phyloP scores from a whole-genome alignment of 2,797 vertebrate species.

The Bucorvus abyssinicus region DNA sequence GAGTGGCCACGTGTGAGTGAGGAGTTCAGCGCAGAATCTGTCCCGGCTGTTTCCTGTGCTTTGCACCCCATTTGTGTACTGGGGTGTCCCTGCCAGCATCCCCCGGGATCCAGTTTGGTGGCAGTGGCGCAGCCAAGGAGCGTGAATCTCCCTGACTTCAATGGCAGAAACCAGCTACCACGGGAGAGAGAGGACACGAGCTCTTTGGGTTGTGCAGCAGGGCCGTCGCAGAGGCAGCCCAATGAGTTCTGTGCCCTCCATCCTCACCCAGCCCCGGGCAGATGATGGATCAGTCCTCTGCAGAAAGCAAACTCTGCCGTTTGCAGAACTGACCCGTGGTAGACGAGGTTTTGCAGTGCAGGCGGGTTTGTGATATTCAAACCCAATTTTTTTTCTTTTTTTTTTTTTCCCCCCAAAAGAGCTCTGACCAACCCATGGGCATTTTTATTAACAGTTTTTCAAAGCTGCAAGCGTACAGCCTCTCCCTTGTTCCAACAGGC shows the following conservation, averaged over 20 bases:
- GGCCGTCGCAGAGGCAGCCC: not conserved
- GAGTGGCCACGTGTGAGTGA: fast-evolving
- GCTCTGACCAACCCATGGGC: not conserved
- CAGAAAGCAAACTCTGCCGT: not conserved
- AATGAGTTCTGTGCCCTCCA: not conserved
- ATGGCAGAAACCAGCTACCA: fast-evolving
- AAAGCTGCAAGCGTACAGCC: not conserved
- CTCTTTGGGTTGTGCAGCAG: not conserved
- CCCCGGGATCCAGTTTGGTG: not conserved
- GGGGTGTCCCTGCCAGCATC: not conserved
- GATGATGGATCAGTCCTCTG: not conserved
- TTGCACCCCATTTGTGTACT: fast-evolving
- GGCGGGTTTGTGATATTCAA: not conserved
- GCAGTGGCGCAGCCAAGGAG: fast-evolving
- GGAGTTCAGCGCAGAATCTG: fast-evolving
- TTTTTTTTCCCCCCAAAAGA: not conserved
- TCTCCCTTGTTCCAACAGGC: slow-evolving; percentile 7
- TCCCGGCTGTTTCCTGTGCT: too few species aligned
- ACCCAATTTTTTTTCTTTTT: not conserved
- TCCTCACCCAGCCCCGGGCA: not conserved
- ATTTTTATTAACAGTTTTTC: not conserved
- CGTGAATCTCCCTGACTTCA: not conserved
- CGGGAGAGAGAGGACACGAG: fast-evolving
- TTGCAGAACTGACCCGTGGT: fast-evolving
- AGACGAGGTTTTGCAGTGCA: not conserved